These are phyloP conservation scores for Philereme vetulata DNA, from an alignment of 2,888 invertebrate genomes.

Conservation along the genomic window DNA sequence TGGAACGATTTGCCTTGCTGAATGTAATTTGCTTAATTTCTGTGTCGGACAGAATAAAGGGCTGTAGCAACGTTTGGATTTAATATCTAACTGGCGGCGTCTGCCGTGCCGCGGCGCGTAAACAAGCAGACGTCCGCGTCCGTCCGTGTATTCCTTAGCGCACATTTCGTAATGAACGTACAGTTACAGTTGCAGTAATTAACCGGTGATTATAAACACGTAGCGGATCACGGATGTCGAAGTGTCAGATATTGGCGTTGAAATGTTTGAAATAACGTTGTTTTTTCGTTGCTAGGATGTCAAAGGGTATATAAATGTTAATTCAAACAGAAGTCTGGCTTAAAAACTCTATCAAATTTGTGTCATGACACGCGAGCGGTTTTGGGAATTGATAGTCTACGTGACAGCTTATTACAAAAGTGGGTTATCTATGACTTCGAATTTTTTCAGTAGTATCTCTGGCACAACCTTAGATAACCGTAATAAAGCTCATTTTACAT, in stretches of 20 bases:
- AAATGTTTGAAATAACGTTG: conserved; percentile 13
- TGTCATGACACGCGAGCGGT: too few species aligned
- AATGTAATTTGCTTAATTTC: conserved; percentile 80
- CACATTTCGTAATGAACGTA: conserved; percentile 47
- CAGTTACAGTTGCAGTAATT: conserved; percentile 45
- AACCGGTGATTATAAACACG: conserved; percentile 32
- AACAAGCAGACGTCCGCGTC: conserved; percentile 36
- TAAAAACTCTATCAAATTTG: too few species aligned
- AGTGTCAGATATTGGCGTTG: background rate
- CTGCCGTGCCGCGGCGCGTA: conserved; percentile 34
- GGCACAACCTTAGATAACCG: background rate
- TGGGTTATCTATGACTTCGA: too few species aligned
- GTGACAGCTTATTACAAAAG: too few species aligned
- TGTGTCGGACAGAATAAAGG: conserved; percentile 73
- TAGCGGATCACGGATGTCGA: conserved; percentile 10
- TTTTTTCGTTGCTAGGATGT: too few species aligned
- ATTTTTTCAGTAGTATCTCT: too few species aligned
- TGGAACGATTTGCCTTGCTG: conserved; percentile 77
- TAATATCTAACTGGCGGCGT: conserved; percentile 44
- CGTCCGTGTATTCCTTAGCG: conserved; percentile 45
- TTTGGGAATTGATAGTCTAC: too few species aligned
- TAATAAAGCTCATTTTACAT: conserved; percentile 10
- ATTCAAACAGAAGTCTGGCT: too few species aligned
- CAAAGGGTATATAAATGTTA: too few species aligned
- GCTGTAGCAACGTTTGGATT: conserved; percentile 51